A percentile compares a stretch with the other conserved stretches of the same genome.
Evolutionary conservation across 1,140 invertebrate genomes (phyloP).

Genomic region (Vanessa atalanta): DNA sequence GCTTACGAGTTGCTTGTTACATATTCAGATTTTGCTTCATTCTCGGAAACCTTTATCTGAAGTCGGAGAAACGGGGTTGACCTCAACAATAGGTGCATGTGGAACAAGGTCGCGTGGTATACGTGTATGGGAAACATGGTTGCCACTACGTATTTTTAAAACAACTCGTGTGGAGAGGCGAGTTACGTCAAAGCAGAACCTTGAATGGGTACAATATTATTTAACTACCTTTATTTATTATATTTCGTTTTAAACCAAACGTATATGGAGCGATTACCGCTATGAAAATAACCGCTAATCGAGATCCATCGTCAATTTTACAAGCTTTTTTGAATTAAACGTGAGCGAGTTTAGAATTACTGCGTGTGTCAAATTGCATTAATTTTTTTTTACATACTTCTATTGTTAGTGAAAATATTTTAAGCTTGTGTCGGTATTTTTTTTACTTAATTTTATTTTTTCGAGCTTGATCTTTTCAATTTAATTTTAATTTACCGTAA

Average conservation of each 20-base stretch:
- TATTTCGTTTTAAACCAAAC: not conserved
- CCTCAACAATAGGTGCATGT: slow-evolving; percentile 10
- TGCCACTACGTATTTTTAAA: slow-evolving; percentile 13
- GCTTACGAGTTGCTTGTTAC: slow-evolving; percentile 2
- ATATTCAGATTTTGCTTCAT: slow-evolving; percentile 11
- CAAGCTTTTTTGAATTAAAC: no score
- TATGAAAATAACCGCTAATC: no score
- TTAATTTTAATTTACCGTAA: no score
- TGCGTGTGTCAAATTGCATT: no score
- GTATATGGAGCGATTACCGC: no score
- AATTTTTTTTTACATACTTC: no score
- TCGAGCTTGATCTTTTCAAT: no score
- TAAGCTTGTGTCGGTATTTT: no score
- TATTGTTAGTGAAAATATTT: no score
- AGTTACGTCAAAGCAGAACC: not conserved
- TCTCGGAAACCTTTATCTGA: slow-evolving; percentile 11
- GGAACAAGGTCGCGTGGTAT: slow-evolving; percentile 8
- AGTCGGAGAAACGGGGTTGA: slow-evolving; percentile 16
- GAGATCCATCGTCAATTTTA: no score
- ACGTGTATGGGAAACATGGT: slow-evolving; percentile 7
- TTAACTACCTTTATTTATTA: not conserved
- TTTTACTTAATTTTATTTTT: no score
- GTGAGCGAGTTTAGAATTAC: no score
- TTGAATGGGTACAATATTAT: not conserved
- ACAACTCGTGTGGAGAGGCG: not conserved